Evolutionary conservation across 30 jellyfish, hydroid and myxozoan species (phyloP), one percentile per base, ranked within the genome.

Genomic region (Rhopilema esculentum): DNA sequence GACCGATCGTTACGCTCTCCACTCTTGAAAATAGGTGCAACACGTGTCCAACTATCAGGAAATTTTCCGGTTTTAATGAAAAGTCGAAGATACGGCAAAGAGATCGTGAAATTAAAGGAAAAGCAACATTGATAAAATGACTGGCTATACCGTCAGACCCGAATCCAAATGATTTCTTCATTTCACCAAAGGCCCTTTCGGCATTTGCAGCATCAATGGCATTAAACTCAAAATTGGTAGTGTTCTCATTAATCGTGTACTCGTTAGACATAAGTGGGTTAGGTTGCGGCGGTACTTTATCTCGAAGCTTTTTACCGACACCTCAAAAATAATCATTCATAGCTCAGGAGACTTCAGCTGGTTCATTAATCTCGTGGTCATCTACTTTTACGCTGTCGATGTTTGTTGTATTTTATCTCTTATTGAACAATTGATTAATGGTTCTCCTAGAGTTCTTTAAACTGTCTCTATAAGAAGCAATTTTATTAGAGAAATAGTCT

Each of bases 121-220:
- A 69, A 6, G 80, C 80, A 69, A 69, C 20, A 21, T 69, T 69
- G 80, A 69, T 69, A 69, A 74, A 74, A 74, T 21, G 85, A 0
- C 77, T 74, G 27, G 85, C 71, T 8, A 74, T 74, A 23, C 85
- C 71, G 65, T 74, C 73, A 74, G 73, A 74, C 26, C 85, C 85
- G 40, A 74, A 74, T 40, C 71, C 71, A 74, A 74, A 30, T 40
- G 85, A 74, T 9, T 40, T 74, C 85, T 74, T 74, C 77, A 32
- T n/a, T 74, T 74, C 21, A 27, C 8, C 71, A 9, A 50, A 74
- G 85, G 21, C 40, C 76, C 85, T 29, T 74, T 76, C 61, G 20
- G 75, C 87, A 76, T 15, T 22, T 49, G 61, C 75, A 76, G 77
- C 73, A 61, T 76, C 76, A 49, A 76, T 76, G 85, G 72, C 53